phyloP scores from a whole-genome alignment of 2,113 vertebrate genomes.

The Smithornis capensis region DNA sequence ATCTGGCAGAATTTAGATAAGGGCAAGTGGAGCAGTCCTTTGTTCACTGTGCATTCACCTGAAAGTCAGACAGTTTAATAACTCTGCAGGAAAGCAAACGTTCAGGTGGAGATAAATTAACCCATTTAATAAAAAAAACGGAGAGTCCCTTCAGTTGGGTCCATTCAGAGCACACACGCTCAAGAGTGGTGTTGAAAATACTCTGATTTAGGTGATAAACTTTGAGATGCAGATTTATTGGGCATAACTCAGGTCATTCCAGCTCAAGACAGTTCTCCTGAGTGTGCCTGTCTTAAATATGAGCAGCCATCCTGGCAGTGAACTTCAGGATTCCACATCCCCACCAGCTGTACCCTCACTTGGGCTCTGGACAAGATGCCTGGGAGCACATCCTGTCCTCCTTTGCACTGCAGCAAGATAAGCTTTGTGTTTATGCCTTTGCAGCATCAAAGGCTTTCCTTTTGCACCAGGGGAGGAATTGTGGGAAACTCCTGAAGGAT shows the following conservation, averaged over 20 bases:
- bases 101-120: neutral
- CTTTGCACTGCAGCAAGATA: neutral
- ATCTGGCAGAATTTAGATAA: neutral
- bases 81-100: neutral
- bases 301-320: neutral
- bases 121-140: neutral
- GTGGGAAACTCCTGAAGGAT: neutral
- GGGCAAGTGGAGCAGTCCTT: neutral
- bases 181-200: neutral
- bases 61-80: neutral
- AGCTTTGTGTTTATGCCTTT: neutral
- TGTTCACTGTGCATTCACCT: neutral
- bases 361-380: neutral
- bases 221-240: neutral
- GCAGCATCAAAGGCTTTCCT: neutral
- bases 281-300: neutral
- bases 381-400: neutral
- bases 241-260: neutral
- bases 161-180: neutral
- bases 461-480: neutral
- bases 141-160: neutral
- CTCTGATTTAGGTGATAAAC: neutral
- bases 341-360: neutral
- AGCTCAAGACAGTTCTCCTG: neutral
- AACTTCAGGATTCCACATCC: neutral